phyloP scores from a whole-genome alignment of 2,888 invertebrate species.

The Trichogramma evanescens region DNA sequence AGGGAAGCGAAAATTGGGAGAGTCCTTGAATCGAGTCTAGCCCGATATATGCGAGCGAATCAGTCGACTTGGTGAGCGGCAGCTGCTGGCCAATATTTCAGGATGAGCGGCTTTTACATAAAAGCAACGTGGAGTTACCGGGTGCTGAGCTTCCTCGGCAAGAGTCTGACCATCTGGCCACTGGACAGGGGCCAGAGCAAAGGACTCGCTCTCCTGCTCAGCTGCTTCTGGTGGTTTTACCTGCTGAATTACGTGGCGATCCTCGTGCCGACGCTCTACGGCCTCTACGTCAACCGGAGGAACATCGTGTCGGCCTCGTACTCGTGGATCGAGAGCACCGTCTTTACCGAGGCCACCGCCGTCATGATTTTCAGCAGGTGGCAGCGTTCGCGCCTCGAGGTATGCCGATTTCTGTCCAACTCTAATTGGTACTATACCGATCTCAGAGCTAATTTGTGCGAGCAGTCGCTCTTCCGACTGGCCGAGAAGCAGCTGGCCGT shows the following conservation, averaged over 20 bases:
- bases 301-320: background rate
- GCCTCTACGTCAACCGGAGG: background rate
- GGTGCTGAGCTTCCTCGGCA: too few species aligned
- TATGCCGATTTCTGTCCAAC: background rate
- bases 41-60: too few species aligned
- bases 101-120: too few species aligned
- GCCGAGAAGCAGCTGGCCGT: background rate
- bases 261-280: background rate
- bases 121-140: too few species aligned
- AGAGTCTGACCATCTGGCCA: too few species aligned
- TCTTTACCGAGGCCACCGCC: background rate
- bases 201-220: too few species aligned
- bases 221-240: constrained; percentile 6
- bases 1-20: too few species aligned
- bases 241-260: background rate
- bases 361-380: background rate
- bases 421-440: too few species aligned
- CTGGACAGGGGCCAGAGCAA: too few species aligned
- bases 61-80: too few species aligned
- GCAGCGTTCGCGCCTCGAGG: background rate
- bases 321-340: background rate
- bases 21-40: too few species aligned
- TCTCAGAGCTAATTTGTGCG: background rate
- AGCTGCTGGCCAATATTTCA: too few species aligned
- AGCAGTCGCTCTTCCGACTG: background rate